Evolutionary conservation across 1,140 invertebrate genomes (phyloP), one percentile per base, ranked within the genome.

Genomic region (Muscidifurax raptorellus): DNA sequence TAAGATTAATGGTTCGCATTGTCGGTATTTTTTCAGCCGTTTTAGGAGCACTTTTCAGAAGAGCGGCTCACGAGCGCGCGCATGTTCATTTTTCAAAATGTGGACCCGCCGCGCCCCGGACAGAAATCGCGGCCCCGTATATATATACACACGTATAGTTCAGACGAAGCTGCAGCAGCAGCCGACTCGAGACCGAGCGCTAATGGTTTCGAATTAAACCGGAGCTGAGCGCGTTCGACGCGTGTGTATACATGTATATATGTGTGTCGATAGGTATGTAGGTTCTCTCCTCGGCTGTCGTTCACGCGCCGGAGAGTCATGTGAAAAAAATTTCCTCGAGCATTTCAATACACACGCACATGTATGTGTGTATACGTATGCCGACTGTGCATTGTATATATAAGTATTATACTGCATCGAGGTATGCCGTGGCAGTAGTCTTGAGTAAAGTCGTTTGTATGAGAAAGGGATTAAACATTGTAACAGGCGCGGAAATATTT

Each of bases 1-100:
- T 71, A 89, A 90, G 89, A 90, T 89, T 90, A 89, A 90, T 90
- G 89, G 89, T 88, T 88, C 86, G 88, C 87, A 90, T 90, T 90
- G 89, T 89, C 88, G 87, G 89, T 89, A 89, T 90, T 90, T 90
- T 90, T 90, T 90, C 89, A 89, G 83, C 87, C 88, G 88, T 89
- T 90, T 90, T 89, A 89, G 87, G 87, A 88, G 86, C 89, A 90
- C 89, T 90, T 89, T 89, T 90, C 87, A 87, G 87, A 89, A 87
- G 86, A 89, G 86, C 27, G 28, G 32, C 44, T 30, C 69, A 69
- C 32, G 59, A 13, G 7, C 52, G 40, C 77, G 72, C 69, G 83
- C 88, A 83, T 69, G 85, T 86, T 89, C 89, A 90, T 90, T 89
- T 90, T 90, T 90, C 89, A 90, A 89, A 89, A 89, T 87, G 87